Evolutionary conservation across 2,888 invertebrate genomes (phyloP), one percentile per base, ranked within the genome.

Genomic region (Plagodis pulveraria): DNA sequence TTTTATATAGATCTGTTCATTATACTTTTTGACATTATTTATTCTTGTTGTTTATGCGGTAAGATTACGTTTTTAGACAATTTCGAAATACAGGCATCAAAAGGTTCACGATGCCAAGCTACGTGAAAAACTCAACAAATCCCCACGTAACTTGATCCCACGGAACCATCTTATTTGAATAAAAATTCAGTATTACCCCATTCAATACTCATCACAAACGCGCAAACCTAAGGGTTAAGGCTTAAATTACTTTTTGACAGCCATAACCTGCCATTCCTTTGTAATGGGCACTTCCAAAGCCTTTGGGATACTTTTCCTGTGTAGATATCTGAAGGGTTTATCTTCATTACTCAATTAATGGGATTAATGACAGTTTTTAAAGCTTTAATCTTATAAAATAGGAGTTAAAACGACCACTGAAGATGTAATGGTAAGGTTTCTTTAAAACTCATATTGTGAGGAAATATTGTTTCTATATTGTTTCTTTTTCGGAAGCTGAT

Each of bases 201-300:
- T 56, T 58, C 43, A 55, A 66, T 59, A 44, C 51, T 35, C 48
- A 33, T 50, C 50, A 42, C 64, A 58, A 57, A 56, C 52, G n/a
- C 64, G 59, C 53, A 57, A 54, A 50, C 12, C 49, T 50, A 50
- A 56, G 50, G 63, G 58, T 63, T 54, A 53, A 60, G 60, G 63
- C 58, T 62, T 63, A 66, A 70, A 70, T 70, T 65, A 70, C 70
- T 70, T 70, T 70, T 70, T 70, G 70, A 69, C 70, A 66, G 66
- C 64, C 54, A 69, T 67, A 67, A 67, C 65, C 61, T 65, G 57
- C 55, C 48, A 58, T 60, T 66, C 65, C 59, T 62, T 47, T 62
- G 54, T 67, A 68, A 70, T 64, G 60, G 65, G 53, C 62, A 64
- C 63, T 69, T 65, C 59, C 58, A 59, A 48, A 48, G 48, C 48